Conservation (phyloP, 2,888 invertebrate genomes). For the Schizaphis graminum region DNA sequence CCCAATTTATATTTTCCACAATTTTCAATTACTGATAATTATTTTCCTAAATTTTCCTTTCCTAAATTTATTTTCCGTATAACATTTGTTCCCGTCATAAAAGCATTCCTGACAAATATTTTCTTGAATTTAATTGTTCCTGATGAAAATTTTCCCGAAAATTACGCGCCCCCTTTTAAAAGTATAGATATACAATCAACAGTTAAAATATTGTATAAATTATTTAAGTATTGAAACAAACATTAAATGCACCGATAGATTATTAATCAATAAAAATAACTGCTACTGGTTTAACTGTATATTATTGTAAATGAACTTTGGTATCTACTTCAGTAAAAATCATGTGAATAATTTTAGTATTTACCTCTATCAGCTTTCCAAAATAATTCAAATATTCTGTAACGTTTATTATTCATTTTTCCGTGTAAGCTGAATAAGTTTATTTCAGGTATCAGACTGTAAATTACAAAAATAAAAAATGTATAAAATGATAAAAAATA, state of each 20-base stretch:
- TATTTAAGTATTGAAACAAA: neutral
- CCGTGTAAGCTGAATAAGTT: constrained; percentile 88
- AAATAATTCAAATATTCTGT: constrained; percentile 87
- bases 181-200: neutral
- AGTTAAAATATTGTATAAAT: neutral
- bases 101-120: too few species aligned
- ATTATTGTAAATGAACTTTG: neutral
- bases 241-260: neutral
- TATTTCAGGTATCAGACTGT: constrained; percentile 72
- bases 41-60: too few species aligned
- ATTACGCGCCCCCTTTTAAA: too few species aligned
- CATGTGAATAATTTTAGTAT: neutral
- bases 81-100: too few species aligned
- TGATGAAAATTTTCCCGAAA: too few species aligned
- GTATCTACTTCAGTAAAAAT: neutral
- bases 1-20: too few species aligned
- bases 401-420: constrained; percentile 92
- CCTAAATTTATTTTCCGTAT: too few species aligned
- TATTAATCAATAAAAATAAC: neutral
- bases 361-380: constrained; percentile 77
- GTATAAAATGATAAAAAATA: neutral
- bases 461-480: constrained; percentile 66
- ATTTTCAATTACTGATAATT: too few species aligned
- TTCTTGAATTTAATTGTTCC: too few species aligned
- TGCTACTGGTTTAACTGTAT: neutral